Evolutionary conservation across 2,888 invertebrate species (phyloP).

Genomic region (Lydus trimaculatus): DNA sequence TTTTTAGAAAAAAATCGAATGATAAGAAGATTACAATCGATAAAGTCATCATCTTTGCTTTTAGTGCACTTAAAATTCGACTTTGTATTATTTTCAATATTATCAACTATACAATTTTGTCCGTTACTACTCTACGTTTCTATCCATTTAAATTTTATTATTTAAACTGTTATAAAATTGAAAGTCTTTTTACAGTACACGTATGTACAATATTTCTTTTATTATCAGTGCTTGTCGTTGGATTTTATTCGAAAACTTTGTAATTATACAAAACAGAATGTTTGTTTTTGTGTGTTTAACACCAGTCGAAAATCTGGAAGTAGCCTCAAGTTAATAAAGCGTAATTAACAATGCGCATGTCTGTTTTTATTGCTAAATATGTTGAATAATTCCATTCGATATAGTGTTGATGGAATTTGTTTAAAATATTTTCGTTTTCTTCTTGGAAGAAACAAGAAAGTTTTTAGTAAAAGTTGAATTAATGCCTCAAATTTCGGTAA

Average conservation of each 20-base stretch:
- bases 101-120: background rate
- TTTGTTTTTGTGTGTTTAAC: background rate
- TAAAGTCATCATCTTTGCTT: background rate
- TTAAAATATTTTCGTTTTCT: background rate
- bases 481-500: background rate
- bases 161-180: background rate
- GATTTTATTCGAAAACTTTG: too few species aligned
- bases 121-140: background rate
- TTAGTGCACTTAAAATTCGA: background rate
- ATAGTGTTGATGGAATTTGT: background rate
- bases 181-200: too few species aligned
- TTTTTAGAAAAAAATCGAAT: too few species aligned
- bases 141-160: background rate
- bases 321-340: background rate
- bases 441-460: background rate
- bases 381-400: background rate
- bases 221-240: too few species aligned
- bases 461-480: background rate
- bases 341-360: background rate
- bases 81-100: background rate
- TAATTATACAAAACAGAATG: too few species aligned
- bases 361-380: conserved; percentile 2
- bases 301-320: background rate
- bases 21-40: too few species aligned
- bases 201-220: too few species aligned